These are phyloP conservation scores for Cheirogaleus major DNA, from an alignment of 2,797 vertebrate species.

Conservation along the genomic window DNA sequence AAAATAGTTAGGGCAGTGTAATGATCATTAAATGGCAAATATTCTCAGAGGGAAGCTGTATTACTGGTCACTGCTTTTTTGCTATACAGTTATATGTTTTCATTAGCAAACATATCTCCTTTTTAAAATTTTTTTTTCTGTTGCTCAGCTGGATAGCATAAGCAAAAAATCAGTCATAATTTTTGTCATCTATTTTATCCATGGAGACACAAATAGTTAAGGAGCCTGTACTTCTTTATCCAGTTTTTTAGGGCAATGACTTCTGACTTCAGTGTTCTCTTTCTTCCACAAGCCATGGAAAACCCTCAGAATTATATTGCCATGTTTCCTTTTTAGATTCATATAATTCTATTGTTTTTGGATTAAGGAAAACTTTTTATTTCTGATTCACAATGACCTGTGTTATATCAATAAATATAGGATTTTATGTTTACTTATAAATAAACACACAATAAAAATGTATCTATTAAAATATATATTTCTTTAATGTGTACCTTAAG, in stretches of 20 bases:
- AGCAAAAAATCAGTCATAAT: not conserved
- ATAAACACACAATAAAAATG: not conserved
- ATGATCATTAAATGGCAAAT: not conserved
- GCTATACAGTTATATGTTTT: not conserved
- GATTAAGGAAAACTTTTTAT: not conserved
- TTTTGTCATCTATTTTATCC: not conserved
- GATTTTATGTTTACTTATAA: not conserved
- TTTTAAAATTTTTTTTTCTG: not conserved
- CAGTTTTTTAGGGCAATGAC: not conserved
- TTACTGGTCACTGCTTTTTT: not conserved
- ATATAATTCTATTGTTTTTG: not conserved
- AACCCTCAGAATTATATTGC: not conserved
- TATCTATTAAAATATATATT: not conserved
- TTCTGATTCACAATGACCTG: not conserved
- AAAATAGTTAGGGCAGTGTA: not conserved
- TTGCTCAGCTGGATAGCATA: not conserved
- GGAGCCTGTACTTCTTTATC: not conserved
- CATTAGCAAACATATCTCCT: not conserved
- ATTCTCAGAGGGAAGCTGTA: not conserved
- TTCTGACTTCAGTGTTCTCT: not conserved
- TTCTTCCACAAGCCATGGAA: not conserved
- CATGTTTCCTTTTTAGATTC: not conserved
- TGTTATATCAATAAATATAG: not conserved
- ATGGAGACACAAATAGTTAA: not conserved
- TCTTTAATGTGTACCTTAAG: not conserved